Percentiles rank a stretch among this genome's conserved stretches.
Evolutionary conservation across 2,888 invertebrate genomes (phyloP).

Genomic region (Synanthedon andrenaeformis): DNA sequence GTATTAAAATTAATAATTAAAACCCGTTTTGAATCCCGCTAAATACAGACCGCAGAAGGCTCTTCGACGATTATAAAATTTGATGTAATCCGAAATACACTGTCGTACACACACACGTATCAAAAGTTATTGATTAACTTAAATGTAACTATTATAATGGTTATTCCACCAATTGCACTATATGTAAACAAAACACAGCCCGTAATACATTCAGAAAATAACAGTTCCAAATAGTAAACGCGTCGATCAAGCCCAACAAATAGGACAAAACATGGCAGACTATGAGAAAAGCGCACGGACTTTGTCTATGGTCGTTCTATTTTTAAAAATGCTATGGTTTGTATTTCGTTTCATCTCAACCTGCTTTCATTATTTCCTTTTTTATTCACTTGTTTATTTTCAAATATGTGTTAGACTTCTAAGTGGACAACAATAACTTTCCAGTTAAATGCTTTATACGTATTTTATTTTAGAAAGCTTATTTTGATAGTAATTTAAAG

Average conservation of each 20-base stretch:
- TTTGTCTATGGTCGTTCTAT: constrained; percentile 56
- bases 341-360: constrained; percentile 1
- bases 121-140: constrained; percentile 34
- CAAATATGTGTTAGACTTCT: no score
- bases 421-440: no score
- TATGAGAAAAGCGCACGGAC: constrained; percentile 53
- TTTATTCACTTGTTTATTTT: no score
- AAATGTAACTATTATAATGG: constrained; percentile 36
- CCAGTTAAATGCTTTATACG: no score
- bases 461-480: no score
- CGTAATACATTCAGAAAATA: constrained; percentile 61
- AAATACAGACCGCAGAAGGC: constrained; percentile 33
- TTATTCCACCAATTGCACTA: constrained; percentile 47
- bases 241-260: constrained; percentile 69
- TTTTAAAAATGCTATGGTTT: constrained; percentile 38
- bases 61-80: constrained; percentile 49
- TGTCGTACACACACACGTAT: constrained; percentile 46
- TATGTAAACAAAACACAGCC: constrained; percentile 65
- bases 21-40: constrained; percentile 32
- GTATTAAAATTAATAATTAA: constrained; percentile 25
- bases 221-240: constrained; percentile 54
- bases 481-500: no score
- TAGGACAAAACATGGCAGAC: constrained; percentile 72
- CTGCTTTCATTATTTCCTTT: no score
- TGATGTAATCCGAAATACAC: constrained; percentile 55